Evolutionary conservation across 1,140 invertebrate genomes (phyloP).

Genomic region (Drosophila pruinosa): DNA sequence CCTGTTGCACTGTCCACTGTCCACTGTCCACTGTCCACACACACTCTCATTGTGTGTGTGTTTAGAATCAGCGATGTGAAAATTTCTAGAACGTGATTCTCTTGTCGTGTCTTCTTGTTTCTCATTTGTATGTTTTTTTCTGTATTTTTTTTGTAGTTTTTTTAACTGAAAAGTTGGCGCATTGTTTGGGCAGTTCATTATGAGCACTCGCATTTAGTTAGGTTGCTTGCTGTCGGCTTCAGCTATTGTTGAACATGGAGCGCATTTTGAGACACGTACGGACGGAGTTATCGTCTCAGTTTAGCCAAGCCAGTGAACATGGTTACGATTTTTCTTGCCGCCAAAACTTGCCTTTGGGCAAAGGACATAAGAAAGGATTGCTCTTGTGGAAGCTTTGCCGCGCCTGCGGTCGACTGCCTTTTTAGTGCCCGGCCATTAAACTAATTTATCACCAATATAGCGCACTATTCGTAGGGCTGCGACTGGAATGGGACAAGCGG

Average conservation of each 20-base stretch:
- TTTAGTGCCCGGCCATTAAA: constrained; percentile 60
- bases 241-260: constrained; percentile 27
- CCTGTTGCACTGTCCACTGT: constrained; percentile 39
- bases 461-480: constrained; percentile 34
- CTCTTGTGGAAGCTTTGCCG: constrained; percentile 49
- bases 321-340: constrained; percentile 38
- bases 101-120: constrained; percentile 21
- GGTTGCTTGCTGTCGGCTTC: constrained; percentile 31
- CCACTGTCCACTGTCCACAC: constrained; percentile 6
- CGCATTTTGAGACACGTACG: constrained; percentile 56
- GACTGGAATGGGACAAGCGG: constrained; percentile 34
- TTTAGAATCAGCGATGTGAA: constrained; percentile 75
- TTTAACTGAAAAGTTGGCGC: constrained; percentile 39
- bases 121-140: too few species aligned
- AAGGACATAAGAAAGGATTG: neutral
- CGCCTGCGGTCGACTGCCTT: constrained; percentile 61
- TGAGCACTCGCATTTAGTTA: constrained; percentile 35
- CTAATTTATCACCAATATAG: constrained; percentile 81
- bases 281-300: neutral
- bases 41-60: constrained; percentile 20
- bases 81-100: constrained; percentile 63
- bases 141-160: constrained; percentile 31
- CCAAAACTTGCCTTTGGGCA: constrained; percentile 51
- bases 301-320: constrained; percentile 2
- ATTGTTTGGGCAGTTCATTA: constrained; percentile 75